phyloP scores from a whole-genome alignment of 2,797 vertebrate species.

The Scyliorhinus canicula region DNA sequence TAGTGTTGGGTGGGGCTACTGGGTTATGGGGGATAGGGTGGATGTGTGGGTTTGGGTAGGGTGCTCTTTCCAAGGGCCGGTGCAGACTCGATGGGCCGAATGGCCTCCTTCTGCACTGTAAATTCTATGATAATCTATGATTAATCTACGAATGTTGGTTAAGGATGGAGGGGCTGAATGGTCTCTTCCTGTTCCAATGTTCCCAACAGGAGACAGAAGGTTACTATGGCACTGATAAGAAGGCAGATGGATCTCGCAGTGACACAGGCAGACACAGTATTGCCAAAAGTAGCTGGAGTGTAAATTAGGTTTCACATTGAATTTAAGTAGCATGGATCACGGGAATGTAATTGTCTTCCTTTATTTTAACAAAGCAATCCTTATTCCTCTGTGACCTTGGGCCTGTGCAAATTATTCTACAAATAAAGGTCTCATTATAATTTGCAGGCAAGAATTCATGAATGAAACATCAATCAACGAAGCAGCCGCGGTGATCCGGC shows the following conservation, averaged over 20 bases:
- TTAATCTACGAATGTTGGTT: background rate
- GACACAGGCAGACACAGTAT: background rate
- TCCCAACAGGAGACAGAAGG: background rate
- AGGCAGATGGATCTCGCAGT: background rate
- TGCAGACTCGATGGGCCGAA: no score
- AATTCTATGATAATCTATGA: no score
- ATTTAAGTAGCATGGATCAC: background rate
- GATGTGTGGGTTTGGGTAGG: no score
- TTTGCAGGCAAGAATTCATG: background rate
- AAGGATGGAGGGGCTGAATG: background rate
- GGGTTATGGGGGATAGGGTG: no score
- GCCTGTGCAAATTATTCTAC: background rate
- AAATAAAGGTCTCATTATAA: background rate
- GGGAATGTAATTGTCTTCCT: background rate
- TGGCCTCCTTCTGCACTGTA: no score
- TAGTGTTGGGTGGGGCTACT: no score
- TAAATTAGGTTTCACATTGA: background rate
- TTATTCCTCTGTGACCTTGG: background rate
- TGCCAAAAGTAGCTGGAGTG: background rate
- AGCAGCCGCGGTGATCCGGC: background rate
- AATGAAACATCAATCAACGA: background rate
- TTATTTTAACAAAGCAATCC: background rate
- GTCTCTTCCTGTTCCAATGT: background rate
- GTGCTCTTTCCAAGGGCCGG: no score
- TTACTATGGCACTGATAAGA: background rate